Conservation (phyloP, 2,797 vertebrate species). For the Notolabrus celidotus region DNA sequence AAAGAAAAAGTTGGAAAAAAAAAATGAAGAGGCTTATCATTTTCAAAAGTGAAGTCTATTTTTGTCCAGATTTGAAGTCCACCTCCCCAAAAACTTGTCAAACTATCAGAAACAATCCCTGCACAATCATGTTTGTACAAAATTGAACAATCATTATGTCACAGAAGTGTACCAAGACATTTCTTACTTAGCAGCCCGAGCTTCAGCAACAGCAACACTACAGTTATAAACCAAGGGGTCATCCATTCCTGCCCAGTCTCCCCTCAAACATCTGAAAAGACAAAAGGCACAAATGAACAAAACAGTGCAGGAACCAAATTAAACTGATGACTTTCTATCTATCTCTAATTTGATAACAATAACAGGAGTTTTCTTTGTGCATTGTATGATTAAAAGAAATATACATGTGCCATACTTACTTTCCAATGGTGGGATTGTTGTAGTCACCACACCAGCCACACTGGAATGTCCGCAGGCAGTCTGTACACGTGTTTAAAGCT, state of each 20-base stretch:
- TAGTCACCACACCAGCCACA: slow-evolving; percentile 96
- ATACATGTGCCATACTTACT: slow-evolving; percentile 75
- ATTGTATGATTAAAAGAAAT: neutral
- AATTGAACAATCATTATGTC: neutral
- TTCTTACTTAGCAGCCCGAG: slow-evolving; percentile 82
- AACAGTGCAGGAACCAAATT: neutral
- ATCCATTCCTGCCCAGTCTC: slow-evolving; percentile 90
- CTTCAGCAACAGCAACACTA: slow-evolving; percentile 88
- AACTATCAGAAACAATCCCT: too few species aligned
- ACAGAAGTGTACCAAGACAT: slow-evolving; percentile 3
- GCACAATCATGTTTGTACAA: too few species aligned
- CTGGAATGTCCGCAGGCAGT: slow-evolving; percentile 92
- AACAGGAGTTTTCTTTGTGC: neutral
- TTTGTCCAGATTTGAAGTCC: too few species aligned
- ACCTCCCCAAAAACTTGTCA: too few species aligned
- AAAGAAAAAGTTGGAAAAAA: too few species aligned
- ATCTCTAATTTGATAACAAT: too few species aligned
- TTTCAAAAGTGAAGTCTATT: too few species aligned
- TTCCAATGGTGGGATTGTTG: slow-evolving; percentile 93
- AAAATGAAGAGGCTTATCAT: too few species aligned
- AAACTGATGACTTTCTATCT: too few species aligned
- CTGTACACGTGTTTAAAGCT: slow-evolving; percentile 86
- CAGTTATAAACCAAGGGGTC: slow-evolving; percentile 88
- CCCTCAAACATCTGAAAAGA: slow-evolving; percentile 88
- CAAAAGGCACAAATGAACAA: neutral